Percentiles rank a stretch among this genome's conserved stretches.
phyloP scores from a whole-genome alignment of 2,113 vertebrate species.

The Ailuropoda melanoleuca region DNA sequence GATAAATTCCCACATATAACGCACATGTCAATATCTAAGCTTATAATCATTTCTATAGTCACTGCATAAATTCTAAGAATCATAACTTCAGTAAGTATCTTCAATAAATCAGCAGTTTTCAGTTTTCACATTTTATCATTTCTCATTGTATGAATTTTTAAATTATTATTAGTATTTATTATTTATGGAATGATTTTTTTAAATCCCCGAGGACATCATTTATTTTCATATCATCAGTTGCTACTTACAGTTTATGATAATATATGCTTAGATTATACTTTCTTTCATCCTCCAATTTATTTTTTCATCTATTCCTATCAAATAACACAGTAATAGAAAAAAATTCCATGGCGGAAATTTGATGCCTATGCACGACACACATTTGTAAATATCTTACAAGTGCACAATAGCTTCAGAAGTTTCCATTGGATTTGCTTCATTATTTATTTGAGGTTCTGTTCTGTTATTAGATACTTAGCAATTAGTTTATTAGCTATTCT shows the following conservation, averaged over 20 bases:
- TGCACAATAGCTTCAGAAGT: neutral
- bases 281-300: slow-evolving; percentile 30
- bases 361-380: neutral
- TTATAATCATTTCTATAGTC: neutral
- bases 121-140: neutral
- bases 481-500: neutral
- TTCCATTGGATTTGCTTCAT: neutral
- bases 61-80: slow-evolving; percentile 27
- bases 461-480: slow-evolving; percentile 7
- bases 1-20: neutral
- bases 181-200: slow-evolving; percentile 40
- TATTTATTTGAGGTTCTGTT: neutral
- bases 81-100: neutral
- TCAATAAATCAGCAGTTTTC: neutral
- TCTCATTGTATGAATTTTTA: neutral
- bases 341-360: neutral
- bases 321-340: slow-evolving; percentile 63
- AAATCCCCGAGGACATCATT: neutral
- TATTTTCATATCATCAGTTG: slow-evolving; percentile 43
- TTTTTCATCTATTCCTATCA: slow-evolving; percentile 45
- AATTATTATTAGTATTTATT: slow-evolving; percentile 23
- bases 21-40: neutral
- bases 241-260: slow-evolving; percentile 27
- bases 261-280: slow-evolving; percentile 59
- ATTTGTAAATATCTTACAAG: neutral